Evolutionary conservation across 1,140 invertebrate species (phyloP), one percentile per base, ranked within the genome.

Genomic region (Holcopasites calliopsidis): DNA sequence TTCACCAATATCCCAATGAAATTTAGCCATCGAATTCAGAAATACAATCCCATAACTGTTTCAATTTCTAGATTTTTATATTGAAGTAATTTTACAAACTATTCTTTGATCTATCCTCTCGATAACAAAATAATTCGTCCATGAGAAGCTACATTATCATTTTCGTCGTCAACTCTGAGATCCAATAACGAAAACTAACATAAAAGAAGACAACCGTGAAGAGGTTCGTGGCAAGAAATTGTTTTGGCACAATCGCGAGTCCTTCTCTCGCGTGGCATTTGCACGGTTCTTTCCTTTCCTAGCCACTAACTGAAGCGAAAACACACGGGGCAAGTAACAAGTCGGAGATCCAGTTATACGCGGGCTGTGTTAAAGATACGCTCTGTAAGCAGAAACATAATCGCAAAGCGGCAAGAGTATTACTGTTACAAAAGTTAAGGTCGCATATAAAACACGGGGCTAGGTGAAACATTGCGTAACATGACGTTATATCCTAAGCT

Each of bases 351-450:
- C 80, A 82, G 80, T 82, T 82, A 82, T 77, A 69, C 75, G 44
- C 11, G 40, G 52, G 57, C 21, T 50, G 75, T 31, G 75, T 78
- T 82, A 73, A 82, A 81, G 80, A 82, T 50, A 82, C 80, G 80
- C 80, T 82, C 82, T 57, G 66, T 85, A 79, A 76, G 71, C 81
- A 80, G 80, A 82, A 82, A 82, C 79, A 80, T 82, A 82, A 81
- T 76, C 83, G 64, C 83, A 79, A 72, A 68, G 75, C 65, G 60
- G 33, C 54, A 47, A 44, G 60, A n/a, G 68, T 74, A 82, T 50
- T 75, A 68, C 73, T 75, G 65, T 75, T 75, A 68, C 73, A 75
- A 75, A 68, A 75, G 73, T 68, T 75, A 75, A 75, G 73, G 73
- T 68, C 73, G 65, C 64, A n/a, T 33, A 23, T 55, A 69, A n/a